Percentiles rank a stretch among this genome's conserved stretches.
Conservation (phyloP, 2,888 invertebrate species). For the Quadriops clusia region DNA sequence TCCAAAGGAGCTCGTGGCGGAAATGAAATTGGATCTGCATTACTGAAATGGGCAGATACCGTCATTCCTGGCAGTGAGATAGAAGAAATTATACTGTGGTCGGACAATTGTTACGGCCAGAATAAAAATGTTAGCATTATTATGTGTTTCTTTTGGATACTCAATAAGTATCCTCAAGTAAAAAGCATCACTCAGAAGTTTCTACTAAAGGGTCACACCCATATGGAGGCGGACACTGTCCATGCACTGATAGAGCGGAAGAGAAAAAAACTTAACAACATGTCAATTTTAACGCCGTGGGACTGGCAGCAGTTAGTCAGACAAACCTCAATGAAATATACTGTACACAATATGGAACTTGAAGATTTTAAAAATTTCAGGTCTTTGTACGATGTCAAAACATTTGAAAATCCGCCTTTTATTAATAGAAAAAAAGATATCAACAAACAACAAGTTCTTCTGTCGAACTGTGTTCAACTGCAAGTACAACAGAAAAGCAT, state of each 20-base stretch:
- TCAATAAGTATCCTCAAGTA: conserved; percentile 8
- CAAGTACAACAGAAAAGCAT: too few species aligned
- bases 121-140: conserved; percentile 10
- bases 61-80: conserved; percentile 4
- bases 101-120: conserved; percentile 12
- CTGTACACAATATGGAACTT: conserved; percentile 6
- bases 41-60: conserved; percentile 16
- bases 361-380: conserved; percentile 6
- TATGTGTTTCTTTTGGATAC: conserved; percentile 9
- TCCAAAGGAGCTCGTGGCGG: conserved; percentile 16
- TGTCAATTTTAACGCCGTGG: conserved; percentile 17
- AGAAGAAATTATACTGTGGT: conserved; percentile 12
- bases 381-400: not conserved
- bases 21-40: conserved; percentile 18
- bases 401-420: too few species aligned
- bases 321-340: not conserved
- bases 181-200: conserved; percentile 18
- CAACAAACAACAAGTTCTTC: too few species aligned
- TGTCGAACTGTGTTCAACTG: too few species aligned
- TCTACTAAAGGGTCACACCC: conserved; percentile 17
- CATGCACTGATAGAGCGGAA: conserved; percentile 13
- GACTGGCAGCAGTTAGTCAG: conserved; percentile 19
- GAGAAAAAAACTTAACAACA: conserved; percentile 10
- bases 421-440: too few species aligned
- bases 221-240: conserved; percentile 15